Percentiles rank a stretch among this genome's conserved stretches.
phyloP scores from a whole-genome alignment of 2,888 invertebrate species.

The Ophonus ardosiacus region DNA sequence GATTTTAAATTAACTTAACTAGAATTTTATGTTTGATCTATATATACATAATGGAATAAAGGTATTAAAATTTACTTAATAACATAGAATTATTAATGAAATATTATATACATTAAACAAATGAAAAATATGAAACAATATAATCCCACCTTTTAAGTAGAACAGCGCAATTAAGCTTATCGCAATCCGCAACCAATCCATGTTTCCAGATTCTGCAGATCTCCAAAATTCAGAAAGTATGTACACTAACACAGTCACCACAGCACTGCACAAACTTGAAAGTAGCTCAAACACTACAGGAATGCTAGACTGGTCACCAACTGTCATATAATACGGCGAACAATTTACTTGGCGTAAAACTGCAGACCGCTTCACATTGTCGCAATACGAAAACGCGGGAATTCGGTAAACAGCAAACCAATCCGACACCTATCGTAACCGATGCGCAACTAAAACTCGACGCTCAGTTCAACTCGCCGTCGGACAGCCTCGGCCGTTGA shows the following conservation, averaged over 20 bases:
- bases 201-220: conserved; percentile 19
- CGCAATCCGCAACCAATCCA: conserved; percentile 56
- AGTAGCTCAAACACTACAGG: conserved; percentile 22
- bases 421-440: not conserved
- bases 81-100: not conserved
- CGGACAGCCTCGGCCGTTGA: conserved; percentile 25
- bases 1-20: conserved; percentile 17
- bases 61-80: not conserved
- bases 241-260: conserved; percentile 47
- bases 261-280: conserved; percentile 20
- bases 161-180: conserved; percentile 18
- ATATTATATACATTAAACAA: not conserved
- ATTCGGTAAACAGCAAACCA: not conserved
- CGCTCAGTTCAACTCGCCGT: conserved; percentile 12
- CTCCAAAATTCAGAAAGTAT: conserved; percentile 20
- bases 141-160: conserved; percentile 37
- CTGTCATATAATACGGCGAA: conserved; percentile 3
- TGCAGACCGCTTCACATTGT: conserved; percentile 40
- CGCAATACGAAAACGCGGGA: conserved; percentile 48
- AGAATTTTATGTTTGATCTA: not conserved
- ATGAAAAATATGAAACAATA: not conserved
- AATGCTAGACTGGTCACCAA: not conserved
- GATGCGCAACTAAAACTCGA: conserved; percentile 46
- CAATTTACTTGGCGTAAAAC: not conserved
- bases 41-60: not conserved